Evolutionary conservation across 2,113 vertebrate genomes (phyloP), one percentile per base, ranked within the genome.

Genomic region (Colius striatus): DNA sequence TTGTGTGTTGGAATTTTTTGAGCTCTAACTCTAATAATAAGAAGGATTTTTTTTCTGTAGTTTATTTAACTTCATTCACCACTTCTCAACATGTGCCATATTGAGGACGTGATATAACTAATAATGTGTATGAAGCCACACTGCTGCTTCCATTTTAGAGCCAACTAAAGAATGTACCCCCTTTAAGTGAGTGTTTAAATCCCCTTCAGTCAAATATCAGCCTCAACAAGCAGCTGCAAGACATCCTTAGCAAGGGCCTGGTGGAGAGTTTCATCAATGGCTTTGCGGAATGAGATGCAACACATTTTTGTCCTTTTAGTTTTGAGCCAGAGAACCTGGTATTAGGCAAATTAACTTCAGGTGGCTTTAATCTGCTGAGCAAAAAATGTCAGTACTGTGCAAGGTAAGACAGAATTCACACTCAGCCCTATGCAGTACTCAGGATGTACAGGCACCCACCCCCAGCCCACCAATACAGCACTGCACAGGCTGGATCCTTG

Each of bases 401-500:
- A 30, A 63, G 80, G 32, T 41, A 43, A 58, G 61, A 32, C 30
- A 55, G n/a, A 32, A 18, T 25, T 36, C 48, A 21, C 1, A 0
- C 9, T 27, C 41, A 23, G 53, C n/a, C 34, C 54, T 43, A 18
- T 16, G 55, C 13, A 2, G 21, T 47, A 23, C 9, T 48, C 2
- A 1, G 32, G 32, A 10, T 32, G 50, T 58, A 25, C 20, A 23
- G 10, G 10, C 58, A 45, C 4, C 30, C 26, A 6, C 0, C 1
- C 5, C 0, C 1, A 75, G 20, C 20, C 36, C 62, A 41, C 17
- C 0, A 0, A 20, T 10, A 25, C n/a, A 47, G 75, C 23, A 34
- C 23, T 41, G 27, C 14, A 17, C 22, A 0, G 4, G 6, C 22
- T 19, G 36, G 20, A 30, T 51, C 32, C 1, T 0, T 48, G 17